Conservation (phyloP, 1,140 invertebrate species). For the Drosophila micromelanica region DNA sequence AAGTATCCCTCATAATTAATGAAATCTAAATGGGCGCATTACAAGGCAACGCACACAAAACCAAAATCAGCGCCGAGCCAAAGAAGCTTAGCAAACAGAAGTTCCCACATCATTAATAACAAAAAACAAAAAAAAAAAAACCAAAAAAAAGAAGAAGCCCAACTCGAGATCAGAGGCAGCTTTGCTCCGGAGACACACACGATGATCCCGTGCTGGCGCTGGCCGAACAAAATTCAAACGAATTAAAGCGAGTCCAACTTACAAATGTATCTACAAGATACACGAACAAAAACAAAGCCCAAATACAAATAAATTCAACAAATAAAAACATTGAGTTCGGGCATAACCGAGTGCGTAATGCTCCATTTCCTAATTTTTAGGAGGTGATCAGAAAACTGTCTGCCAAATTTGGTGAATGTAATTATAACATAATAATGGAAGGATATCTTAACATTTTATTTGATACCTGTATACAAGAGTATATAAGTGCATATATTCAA, state of each 20-base stretch:
- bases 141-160: conserved; percentile 16
- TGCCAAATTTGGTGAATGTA: too few relatives aligned
- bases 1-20: conserved; percentile 75
- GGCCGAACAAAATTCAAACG: conserved; percentile 68
- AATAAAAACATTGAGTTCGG: neutral
- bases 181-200: conserved; percentile 61
- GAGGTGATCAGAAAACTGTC: too few relatives aligned
- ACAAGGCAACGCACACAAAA: conserved; percentile 42
- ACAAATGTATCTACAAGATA: conserved; percentile 80
- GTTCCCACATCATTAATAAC: conserved; percentile 81
- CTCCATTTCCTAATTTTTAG: too few relatives aligned
- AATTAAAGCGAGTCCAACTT: conserved; percentile 65
- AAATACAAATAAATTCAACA: conserved; percentile 11
- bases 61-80: conserved; percentile 43
- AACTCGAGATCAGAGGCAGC: conserved; percentile 29
- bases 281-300: conserved; percentile 29
- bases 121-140: conserved; percentile 32
- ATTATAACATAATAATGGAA: too few relatives aligned
- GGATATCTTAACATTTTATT: too few relatives aligned
- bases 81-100: conserved; percentile 57
- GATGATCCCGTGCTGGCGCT: conserved; percentile 51
- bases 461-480: too few relatives aligned
- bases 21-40: conserved; percentile 64
- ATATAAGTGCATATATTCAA: too few relatives aligned
- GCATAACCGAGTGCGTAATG: neutral